Evolutionary conservation across 2,888 invertebrate species (phyloP).

Genomic region (Ennomos fuscantarius): DNA sequence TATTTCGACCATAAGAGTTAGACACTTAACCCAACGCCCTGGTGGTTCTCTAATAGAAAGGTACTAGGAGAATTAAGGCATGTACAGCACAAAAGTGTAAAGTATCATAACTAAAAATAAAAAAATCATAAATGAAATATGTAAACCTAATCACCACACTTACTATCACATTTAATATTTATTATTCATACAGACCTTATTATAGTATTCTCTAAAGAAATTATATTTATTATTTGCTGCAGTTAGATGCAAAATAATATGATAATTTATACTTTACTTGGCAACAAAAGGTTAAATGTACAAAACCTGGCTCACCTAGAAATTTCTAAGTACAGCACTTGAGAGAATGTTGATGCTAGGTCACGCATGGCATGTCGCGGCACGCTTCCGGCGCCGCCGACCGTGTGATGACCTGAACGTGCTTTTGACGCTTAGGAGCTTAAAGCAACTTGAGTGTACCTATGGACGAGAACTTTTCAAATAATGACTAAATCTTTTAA

Average conservation of each 20-base stretch:
- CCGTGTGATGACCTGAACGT: constrained; percentile 58
- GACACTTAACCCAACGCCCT: too few species aligned
- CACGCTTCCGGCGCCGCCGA: constrained; percentile 50
- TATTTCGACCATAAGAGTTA: too few species aligned
- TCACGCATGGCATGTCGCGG: constrained; percentile 61
- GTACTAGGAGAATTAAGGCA: too few species aligned
- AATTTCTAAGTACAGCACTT: constrained; percentile 46
- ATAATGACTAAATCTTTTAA: neutral
- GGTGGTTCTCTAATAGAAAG: too few species aligned
- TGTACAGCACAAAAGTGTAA: too few species aligned
- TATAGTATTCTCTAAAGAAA: too few species aligned
- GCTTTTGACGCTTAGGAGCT: constrained; percentile 27
- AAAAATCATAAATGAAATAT: too few species aligned
- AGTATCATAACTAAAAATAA: too few species aligned
- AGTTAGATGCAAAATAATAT: neutral
- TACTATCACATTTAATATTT: too few species aligned
- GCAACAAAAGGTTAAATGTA: constrained; percentile 5
- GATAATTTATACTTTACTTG: neutral
- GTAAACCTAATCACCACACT: too few species aligned
- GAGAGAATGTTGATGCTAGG: constrained; percentile 63
- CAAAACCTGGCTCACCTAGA: constrained; percentile 7
- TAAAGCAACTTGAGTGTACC: constrained; percentile 1
- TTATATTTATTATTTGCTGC: too few species aligned
- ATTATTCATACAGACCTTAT: too few species aligned
- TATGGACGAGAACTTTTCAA: neutral